Conservation (phyloP, 2,113 vertebrate species). For the Paramisgurnus dabryanus region DNA sequence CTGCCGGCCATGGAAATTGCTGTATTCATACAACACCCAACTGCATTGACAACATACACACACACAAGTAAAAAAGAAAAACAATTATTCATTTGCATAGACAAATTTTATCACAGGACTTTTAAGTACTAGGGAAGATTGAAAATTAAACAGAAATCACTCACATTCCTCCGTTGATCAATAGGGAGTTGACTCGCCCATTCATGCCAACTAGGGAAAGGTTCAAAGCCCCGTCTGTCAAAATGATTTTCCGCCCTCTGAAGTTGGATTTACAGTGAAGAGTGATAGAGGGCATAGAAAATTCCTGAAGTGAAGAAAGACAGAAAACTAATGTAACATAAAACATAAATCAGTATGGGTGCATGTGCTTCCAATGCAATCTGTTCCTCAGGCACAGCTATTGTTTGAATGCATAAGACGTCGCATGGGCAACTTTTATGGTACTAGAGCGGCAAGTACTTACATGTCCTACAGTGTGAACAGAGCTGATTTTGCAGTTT, state of each 20-base stretch:
- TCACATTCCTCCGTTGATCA: conserved; percentile 90
- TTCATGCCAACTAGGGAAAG: conserved; percentile 79
- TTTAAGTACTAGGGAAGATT: neutral
- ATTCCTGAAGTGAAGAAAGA: conserved; percentile 74
- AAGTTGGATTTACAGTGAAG: conserved; percentile 85
- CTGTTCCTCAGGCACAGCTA: too few species aligned
- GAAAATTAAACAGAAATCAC: conserved; percentile 55
- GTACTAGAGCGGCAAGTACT: neutral
- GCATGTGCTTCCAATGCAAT: too few species aligned
- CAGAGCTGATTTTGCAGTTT: conserved; percentile 78
- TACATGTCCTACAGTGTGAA: conserved; percentile 81
- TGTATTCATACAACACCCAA: conserved; percentile 89
- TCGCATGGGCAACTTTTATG: conserved; percentile 6
- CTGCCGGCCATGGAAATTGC: conserved; percentile 87
- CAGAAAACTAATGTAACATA: neutral
- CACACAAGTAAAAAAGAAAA: conserved; percentile 22
- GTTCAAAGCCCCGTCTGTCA: conserved; percentile 77
- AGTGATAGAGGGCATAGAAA: conserved; percentile 85
- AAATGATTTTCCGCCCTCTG: conserved; percentile 81
- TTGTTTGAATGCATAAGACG: neutral
- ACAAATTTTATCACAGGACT: neutral
- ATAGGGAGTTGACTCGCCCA: conserved; percentile 80
- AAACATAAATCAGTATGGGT: too few species aligned
- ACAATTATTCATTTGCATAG: neutral
- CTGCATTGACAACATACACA: conserved; percentile 62